Conservation (phyloP, 2,113 vertebrate genomes). For the Orycteropus afer region DNA sequence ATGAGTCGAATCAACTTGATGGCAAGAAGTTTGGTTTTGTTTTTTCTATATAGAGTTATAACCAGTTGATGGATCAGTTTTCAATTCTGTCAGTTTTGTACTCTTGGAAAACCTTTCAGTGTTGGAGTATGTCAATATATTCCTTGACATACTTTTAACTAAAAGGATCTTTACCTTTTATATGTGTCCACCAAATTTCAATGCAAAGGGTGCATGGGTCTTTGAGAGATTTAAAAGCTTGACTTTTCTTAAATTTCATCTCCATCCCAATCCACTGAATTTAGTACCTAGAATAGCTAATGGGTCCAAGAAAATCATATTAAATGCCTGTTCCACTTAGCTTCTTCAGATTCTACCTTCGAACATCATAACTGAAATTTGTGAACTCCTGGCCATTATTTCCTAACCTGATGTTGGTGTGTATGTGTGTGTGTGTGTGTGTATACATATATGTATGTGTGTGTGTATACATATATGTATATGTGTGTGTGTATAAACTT, state of each 20-base stretch:
- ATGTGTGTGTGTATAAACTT: background rate
- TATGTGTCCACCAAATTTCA: background rate
- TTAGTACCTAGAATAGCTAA: background rate
- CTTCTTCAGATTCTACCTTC: background rate
- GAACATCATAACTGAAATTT: background rate
- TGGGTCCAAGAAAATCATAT: background rate
- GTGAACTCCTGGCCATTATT: background rate
- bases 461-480: too few relatives aligned
- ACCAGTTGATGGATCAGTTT: background rate
- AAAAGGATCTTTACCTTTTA: background rate
- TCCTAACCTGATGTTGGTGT: too few relatives aligned
- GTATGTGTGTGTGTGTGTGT: too few relatives aligned
- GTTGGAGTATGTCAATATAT: background rate
- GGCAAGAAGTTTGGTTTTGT: too few relatives aligned
- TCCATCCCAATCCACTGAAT: background rate
- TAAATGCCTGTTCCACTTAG: background rate
- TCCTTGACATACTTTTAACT: background rate
- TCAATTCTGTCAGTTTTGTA: background rate
- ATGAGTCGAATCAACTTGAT: too few relatives aligned
- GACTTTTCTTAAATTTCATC: constrained; percentile 11
- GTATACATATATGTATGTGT: too few relatives aligned
- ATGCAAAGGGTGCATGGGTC: background rate
- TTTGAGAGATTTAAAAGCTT: background rate
- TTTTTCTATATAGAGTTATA: constrained; percentile 1
- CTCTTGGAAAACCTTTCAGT: background rate